Evolutionary conservation across 2,888 invertebrate species (phyloP), one percentile per base, ranked within the genome.

Genomic region (Cephus pulcher): DNA sequence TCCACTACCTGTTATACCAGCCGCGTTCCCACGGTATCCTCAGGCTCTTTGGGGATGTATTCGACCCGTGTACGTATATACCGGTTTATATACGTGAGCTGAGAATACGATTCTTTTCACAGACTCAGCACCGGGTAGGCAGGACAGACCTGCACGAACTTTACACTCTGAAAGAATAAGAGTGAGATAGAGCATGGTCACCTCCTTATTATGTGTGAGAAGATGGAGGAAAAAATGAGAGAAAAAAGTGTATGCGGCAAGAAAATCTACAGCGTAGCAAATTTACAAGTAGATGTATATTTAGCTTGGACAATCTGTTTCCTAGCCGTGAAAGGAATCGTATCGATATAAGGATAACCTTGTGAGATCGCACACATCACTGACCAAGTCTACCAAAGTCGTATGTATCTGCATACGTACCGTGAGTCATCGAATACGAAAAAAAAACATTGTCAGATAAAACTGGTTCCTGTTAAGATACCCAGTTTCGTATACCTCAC

Each of bases 1-100:
- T 56, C 23, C 56, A 85, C 86, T 88, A 87, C 87, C 87, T 87
- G 86, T 86, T 88, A 86, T 84, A 83, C 83, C 83, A 83, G 85
- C 81, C 79, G 76, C 84, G 83, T 86, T 86, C 86, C 84, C 86
- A 86, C 85, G 85, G 82, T 85, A 81, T 79, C 71, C 56, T 71
- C 71, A 32, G 71, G 32, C 71, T 34, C 71, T 34, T 71, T 34
- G 71, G 33, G 71, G 56, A 56, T 56, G 56, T 56, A 23, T 56
- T 56, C 56, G 56, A 56, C 56, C 56, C 56, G 56, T 56, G 56
- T 56, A 56, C 56, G 56, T 56, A 56, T 56, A 56, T 56, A 56
- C 56, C 56, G 56, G 56, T 56, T 56, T 56, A 56, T 56, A 56
- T 56, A 56, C 56, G 56, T 56, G 56, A 56, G 56, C 56, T 56